phyloP scores from a whole-genome alignment of 2,797 vertebrate species.

The Megaceryle alcyon region DNA sequence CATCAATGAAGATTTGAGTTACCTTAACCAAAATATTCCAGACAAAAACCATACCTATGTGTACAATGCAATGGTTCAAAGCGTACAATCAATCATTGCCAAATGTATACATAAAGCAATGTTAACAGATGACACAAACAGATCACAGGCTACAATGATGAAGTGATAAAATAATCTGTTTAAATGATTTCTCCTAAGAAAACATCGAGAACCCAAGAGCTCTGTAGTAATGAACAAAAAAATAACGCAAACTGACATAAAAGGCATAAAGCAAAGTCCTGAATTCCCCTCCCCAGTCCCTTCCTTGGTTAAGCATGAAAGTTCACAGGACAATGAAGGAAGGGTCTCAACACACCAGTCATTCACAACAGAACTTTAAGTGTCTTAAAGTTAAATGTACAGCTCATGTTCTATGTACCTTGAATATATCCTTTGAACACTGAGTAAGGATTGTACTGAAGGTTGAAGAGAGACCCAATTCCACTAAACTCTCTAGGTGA shows the following conservation, averaged over 20 bases:
- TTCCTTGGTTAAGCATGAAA: background rate
- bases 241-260: background rate
- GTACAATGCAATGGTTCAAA: background rate
- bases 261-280: background rate
- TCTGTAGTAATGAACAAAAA: background rate
- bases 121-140: background rate
- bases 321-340: background rate
- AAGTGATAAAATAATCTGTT: background rate
- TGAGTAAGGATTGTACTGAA: constrained; percentile 98
- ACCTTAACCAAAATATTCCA: background rate
- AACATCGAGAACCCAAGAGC: background rate
- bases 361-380: background rate
- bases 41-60: background rate
- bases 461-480: constrained; percentile 94
- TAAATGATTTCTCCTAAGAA: background rate
- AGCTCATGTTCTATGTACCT: constrained; percentile 77
- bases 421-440: constrained; percentile 95
- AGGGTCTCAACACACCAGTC: background rate
- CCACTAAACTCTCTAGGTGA: constrained; percentile 94
- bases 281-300: background rate
- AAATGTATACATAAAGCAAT: background rate
- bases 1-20: background rate
- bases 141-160: background rate
- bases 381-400: background rate
- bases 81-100: background rate